Percentiles rank a stretch among this genome's conserved stretches.
These are phyloP conservation scores for Pluvianellus socialis DNA, from an alignment of 2,113 vertebrate species.

Conservation along the genomic window DNA sequence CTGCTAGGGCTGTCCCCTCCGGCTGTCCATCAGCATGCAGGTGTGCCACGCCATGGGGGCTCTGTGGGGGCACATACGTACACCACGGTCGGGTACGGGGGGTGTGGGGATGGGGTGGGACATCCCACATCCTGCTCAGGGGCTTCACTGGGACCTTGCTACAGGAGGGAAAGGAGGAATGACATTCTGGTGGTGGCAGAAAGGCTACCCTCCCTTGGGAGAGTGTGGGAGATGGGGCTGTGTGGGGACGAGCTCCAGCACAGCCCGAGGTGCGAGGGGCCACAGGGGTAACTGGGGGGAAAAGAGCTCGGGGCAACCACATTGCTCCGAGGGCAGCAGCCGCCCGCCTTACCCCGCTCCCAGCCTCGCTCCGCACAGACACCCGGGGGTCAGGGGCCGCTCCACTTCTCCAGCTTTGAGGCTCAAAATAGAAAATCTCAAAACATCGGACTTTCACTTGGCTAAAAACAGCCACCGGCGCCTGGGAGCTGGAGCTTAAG, in stretches of 20 bases:
- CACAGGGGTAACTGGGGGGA: background rate
- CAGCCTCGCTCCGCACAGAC: background rate
- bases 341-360: background rate
- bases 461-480: slow-evolving; percentile 35
- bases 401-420: slow-evolving; percentile 37
- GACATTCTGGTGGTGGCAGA: background rate
- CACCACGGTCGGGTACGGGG: fast-evolving
- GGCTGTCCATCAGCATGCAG: background rate
- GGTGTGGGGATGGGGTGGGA: background rate
- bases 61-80: background rate
- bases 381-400: background rate
- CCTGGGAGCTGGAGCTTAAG: slow-evolving; percentile 20
- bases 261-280: background rate
- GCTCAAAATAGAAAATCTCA: slow-evolving; percentile 65
- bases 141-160: background rate
- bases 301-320: background rate
- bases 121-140: background rate
- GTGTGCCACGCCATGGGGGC: background rate
- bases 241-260: background rate
- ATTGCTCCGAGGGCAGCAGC: background rate
- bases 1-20: background rate
- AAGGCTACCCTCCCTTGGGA: background rate
- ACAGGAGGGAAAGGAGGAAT: background rate
- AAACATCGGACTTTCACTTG: slow-evolving; percentile 28
- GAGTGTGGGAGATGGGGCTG: background rate